Percentiles rank a stretch among this genome's conserved stretches.
These are phyloP conservation scores for Molossus molossus DNA, from an alignment of 2,797 vertebrate genomes.

Conservation along the genomic window DNA sequence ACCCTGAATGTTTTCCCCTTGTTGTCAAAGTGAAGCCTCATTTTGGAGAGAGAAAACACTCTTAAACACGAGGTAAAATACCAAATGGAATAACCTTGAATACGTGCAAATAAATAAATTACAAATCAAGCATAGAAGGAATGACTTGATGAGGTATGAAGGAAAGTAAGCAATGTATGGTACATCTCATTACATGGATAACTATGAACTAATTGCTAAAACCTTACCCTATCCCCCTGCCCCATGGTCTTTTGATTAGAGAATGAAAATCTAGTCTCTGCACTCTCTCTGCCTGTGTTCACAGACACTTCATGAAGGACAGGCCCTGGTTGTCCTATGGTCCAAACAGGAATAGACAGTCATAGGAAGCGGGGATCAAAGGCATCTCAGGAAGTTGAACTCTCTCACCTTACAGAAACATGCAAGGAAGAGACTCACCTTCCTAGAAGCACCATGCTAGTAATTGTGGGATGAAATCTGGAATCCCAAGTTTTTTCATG, in stretches of 20 bases:
- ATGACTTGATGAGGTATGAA: not conserved
- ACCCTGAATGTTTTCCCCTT: not conserved
- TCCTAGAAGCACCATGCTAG: not conserved
- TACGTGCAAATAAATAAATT: not conserved
- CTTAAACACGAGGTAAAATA: not conserved
- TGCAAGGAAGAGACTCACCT: not conserved
- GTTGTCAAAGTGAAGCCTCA: not conserved
- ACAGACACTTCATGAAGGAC: not conserved
- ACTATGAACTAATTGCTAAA: not conserved
- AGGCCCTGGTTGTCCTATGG: rapidly evolving
- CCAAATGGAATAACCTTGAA: constrained; percentile 10
- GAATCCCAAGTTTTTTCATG: not conserved
- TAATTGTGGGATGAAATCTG: not conserved
- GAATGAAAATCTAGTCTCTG: not conserved
- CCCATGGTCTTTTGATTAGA: not conserved
- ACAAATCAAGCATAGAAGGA: not conserved
- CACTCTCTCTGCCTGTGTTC: not conserved
- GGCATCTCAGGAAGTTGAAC: not conserved
- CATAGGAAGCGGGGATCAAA: not conserved
- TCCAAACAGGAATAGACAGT: not conserved
- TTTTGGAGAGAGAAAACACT: not conserved
- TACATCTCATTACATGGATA: not conserved
- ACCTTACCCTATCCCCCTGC: not conserved
- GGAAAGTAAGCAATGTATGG: not conserved
- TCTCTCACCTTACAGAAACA: not conserved